Percentiles rank a stretch among this genome's conserved stretches.
phyloP scores from a whole-genome alignment of 2,113 vertebrate species.

The Lipotes vexillifer region DNA sequence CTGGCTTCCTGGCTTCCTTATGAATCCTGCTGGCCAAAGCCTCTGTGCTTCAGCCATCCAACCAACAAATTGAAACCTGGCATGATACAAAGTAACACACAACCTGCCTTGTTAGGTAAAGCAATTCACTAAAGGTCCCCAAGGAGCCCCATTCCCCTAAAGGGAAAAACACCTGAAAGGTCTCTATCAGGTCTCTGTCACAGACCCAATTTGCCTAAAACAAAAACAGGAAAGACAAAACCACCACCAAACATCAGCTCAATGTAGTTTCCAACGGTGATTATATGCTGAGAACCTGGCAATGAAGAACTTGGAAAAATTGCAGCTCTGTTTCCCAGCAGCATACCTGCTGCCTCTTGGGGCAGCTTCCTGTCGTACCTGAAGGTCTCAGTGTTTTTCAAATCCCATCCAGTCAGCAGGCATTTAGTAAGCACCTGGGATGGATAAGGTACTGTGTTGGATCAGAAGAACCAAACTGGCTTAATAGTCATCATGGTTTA shows the following conservation, averaged over 20 bases:
- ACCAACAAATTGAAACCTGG: background rate
- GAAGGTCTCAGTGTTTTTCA: constrained; percentile 8
- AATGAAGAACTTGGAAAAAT: background rate
- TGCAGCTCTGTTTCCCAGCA: background rate
- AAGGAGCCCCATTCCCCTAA: background rate
- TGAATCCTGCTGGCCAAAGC: background rate
- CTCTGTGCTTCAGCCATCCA: background rate
- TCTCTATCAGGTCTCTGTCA: background rate
- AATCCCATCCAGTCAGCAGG: background rate
- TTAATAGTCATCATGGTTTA: background rate
- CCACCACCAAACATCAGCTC: background rate
- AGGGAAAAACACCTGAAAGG: background rate
- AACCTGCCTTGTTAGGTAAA: background rate
- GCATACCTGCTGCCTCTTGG: background rate
- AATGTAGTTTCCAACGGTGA: background rate
- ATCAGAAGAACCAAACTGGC: background rate
- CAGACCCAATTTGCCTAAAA: constrained; percentile 24
- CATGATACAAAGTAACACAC: background rate
- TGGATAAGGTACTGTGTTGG: background rate
- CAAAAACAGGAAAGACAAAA: constrained; percentile 18
- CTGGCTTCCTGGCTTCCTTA: background rate
- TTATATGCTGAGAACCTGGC: background rate
- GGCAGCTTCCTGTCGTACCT: background rate
- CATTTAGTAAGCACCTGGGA: background rate
- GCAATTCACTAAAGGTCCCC: background rate